Evolutionary conservation across 1,140 invertebrate genomes (phyloP), one percentile per base, ranked within the genome.

Genomic region (Solenopsis invicta): DNA sequence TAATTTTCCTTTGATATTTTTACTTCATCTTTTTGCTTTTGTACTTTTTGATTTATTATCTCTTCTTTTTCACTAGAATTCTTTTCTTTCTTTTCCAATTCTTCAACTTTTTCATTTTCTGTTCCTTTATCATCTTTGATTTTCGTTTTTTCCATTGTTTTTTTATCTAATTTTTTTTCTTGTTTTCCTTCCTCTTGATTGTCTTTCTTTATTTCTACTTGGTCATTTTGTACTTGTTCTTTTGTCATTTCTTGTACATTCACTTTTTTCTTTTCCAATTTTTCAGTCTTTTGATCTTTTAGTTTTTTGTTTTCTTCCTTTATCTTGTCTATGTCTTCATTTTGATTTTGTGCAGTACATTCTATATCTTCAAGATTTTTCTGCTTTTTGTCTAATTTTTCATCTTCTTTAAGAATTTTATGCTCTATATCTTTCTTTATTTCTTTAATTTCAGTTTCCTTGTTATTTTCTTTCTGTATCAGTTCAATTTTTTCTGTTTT

Each of bases 151-250:
- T 76, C 80, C 81, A 67, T 66, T 45, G 72, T 78, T 61, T 92
- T 87, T 45, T 88, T 12, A 12, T 87, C 61, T 4, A 72, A 69
- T 16, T 84, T 74, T 41, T 52, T 8, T 66, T 86, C 87, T 62
- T 84, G 76, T 2, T 78, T 71, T 5, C 50, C 86, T 37, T 80
- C 29, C 45, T 91, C 87, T 77, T 93, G 75, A 88, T 85, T 61
- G 87, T 62, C 18, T 84, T 71, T 45, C 56, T 71, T 66, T 90
- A 80, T 41, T 74, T n/a, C n/a, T 37, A 85, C 85, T 61, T 89
- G 52, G n/a, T 81, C 71, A 45, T 61, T 67, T 61, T 89, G 85
- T 41, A 72, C 62, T 37, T 90, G 62, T 9, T 86, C 77, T 66
- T 88, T 75, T 74, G 85, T 67, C 64, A 77, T 89, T 50, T 88